Percentiles rank a stretch among this genome's conserved stretches.
phyloP scores from a whole-genome alignment of 2,888 invertebrate species.

The Oeneis ivallda region DNA sequence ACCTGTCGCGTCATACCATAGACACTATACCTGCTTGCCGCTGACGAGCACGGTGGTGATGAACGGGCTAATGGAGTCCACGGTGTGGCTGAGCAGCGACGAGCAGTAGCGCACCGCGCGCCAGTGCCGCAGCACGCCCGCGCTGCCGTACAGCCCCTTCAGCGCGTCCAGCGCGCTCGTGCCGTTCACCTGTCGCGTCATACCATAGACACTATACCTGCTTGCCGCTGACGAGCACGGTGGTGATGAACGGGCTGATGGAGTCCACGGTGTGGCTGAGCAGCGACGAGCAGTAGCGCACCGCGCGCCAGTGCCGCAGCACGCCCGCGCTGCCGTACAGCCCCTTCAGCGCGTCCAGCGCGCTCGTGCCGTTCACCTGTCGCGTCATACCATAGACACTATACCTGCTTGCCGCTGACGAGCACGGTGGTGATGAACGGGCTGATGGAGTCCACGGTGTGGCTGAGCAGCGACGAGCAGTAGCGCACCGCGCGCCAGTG shows the following conservation, averaged over 20 bases:
- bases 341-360: conserved; percentile 85
- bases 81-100: conserved; percentile 95
- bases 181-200: conserved; percentile 65
- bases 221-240: conserved; percentile 98
- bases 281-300: conserved; percentile 96
- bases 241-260: conserved; percentile 98
- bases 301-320: conserved; percentile 94
- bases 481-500: conserved; percentile 97
- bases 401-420: conserved; percentile 93
- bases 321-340: conserved; percentile 93
- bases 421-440: conserved; percentile 98
- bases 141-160: conserved; percentile 88
- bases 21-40: conserved; percentile 94
- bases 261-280: conserved; percentile 98
- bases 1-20: conserved; percentile 61
- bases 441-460: conserved; percentile 98
- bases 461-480: conserved; percentile 95
- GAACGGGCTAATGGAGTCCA: conserved; percentile 98
- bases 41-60: conserved; percentile 98
- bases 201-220: conserved; percentile 89
- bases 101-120: conserved; percentile 97
- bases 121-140: conserved; percentile 94
- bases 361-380: conserved; percentile 78
- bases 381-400: not conserved
- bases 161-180: conserved; percentile 85